Evolutionary conservation across 37 sponge, comb jelly and placozoan species (phyloP), one percentile per base, ranked within the genome.

Genomic region (Beroe ovata): DNA sequence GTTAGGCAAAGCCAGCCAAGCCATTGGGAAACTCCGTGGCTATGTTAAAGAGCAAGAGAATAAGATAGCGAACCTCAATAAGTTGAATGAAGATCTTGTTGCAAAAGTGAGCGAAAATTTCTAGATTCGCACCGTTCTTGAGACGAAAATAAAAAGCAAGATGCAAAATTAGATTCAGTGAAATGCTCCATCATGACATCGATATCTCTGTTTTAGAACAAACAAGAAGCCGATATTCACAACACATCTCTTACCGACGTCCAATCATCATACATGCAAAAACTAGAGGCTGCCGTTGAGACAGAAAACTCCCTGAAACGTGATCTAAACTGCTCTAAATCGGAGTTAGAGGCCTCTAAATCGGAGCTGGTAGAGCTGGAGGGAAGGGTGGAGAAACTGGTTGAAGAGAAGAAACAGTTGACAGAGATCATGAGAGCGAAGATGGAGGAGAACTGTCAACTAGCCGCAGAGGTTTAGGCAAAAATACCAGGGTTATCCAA

Each of bases 251-350:
- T 77, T 3, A 42, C 54, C 11, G 84, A 77, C 20, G 54, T 77
- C 19, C 84, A 77, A 25, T 8, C 26, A 26, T 77, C 84, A 1
- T 77, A 42, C 42, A 77, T 77, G 84, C 8, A 33, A 3, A 77
- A 77, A 41, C 54, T 77, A 35, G 84, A 77, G 41, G 36, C 26
- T 25, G 33, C 36, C 54, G 84, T 35, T 8, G 84, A 77, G 20
- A 77, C 42, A 3, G 84, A 77, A 77, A 77, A 77, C 54, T n/a
- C 36, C 3, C 54, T 66, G 69, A 66, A 66, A 66, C 69, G 14
- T 1, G 69, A 66, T 4, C 69, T 66, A 37, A 66, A 30, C 16
- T 6, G 11, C 11, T 47, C 54, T 11, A 6, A 11, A 47, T 6
- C 11, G 54, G 54, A 47, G 54, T 47, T 47, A 11, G 54, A 47